Percentiles rank a stretch among this genome's conserved stretches.
These are phyloP conservation scores for Catalaphyllia jardinei DNA, from an alignment of 64 coral and sea anemone genomes.

Conservation along the genomic window DNA sequence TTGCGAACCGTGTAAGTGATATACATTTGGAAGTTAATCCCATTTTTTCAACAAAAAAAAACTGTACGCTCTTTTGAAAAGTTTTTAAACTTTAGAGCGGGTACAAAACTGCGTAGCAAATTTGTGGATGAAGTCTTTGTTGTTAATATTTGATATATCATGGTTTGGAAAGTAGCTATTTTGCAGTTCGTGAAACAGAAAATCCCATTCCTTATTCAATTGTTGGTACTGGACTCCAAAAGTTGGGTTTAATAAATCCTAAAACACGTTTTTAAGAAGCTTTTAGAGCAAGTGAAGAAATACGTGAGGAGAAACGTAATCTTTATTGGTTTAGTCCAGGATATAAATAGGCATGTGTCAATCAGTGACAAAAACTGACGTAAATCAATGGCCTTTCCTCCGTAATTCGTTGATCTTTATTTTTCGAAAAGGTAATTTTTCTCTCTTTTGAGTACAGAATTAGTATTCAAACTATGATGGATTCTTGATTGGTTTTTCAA, in stretches of 20 bases:
- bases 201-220: no score
- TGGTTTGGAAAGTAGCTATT: background rate
- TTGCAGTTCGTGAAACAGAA: background rate
- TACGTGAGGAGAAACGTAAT: slow-evolving; percentile 25
- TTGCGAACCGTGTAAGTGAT: no score
- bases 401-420: slow-evolving; percentile 16
- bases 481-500: slow-evolving; percentile 32
- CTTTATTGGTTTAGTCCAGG: slow-evolving; percentile 15
- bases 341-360: slow-evolving; percentile 34
- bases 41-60: background rate
- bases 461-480: slow-evolving; percentile 9
- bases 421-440: background rate
- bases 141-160: background rate
- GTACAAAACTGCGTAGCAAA: background rate
- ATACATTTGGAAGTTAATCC: no score
- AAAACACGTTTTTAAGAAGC: background rate
- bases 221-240: no score
- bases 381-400: background rate
- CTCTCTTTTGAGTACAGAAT: slow-evolving; percentile 8
- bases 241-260: background rate
- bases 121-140: background rate
- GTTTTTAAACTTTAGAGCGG: background rate
- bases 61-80: background rate
- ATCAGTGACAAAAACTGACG: background rate
- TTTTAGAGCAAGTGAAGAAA: background rate